Base-by-base conservation (phyloP, 2,888 invertebrate species). In the Synergus itoensis region DNA sequence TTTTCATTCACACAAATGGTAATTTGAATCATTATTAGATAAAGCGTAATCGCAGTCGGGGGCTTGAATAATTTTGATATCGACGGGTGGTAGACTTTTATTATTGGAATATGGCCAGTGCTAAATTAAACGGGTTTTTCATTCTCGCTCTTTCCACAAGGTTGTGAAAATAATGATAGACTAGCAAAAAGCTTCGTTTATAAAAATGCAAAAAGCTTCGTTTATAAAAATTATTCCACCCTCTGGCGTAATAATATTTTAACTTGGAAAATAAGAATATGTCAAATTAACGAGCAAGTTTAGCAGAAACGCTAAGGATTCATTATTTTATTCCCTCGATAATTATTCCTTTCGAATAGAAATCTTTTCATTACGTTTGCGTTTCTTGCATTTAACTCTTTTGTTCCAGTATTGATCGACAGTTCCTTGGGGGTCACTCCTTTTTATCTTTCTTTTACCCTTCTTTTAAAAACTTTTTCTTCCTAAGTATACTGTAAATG, bases 361-460 rank as follows among this genome's bases (percentile, higher is more conserved):
- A 69, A 69, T 69, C 69, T 69, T 69, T 48, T 69, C 69, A 69
- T 69, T 69, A 28, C 21, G 45, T 69, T 69, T 69, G 48, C 45
- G 7, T 48, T 69, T 69, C 69, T 21, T 69, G 69, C n/a, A 69
- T 69, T 69, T 69, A 41, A 40, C 45, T 69, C 69, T 43, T 28
- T 69, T 69, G 69, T 69, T 69, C 45, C 69, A 48, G 28, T 69
- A 69, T 69, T 69, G 69, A 69, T 69, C 69, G 45, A 69, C 45
- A 28, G 69, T 48, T 69, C 48, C 45, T 28, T 69, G 12, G 28
- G 45, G 9, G 8, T 53, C 53, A n/a, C 18, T 36, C 41, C 41
- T 65, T 65, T 65, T 12, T 21, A 18, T 2, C 12, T 0, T 18
- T 64, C 64, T 40, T 64, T 12, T 40, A 18, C 11, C 18, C 4